Evolutionary conservation across 2,113 vertebrate genomes (phyloP).

Genomic region (Nettapus auritus): DNA sequence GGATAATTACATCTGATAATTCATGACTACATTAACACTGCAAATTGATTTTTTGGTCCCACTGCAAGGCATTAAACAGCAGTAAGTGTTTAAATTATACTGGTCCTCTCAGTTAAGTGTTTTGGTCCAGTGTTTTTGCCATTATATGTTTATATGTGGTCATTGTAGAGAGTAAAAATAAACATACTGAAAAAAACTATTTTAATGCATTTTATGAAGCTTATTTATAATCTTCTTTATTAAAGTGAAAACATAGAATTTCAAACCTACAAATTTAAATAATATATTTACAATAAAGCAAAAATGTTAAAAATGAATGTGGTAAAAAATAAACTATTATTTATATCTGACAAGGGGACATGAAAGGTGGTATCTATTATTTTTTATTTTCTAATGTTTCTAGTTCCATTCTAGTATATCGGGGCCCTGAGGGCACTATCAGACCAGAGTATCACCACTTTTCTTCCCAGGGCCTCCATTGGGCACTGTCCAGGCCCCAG

Average conservation of each 20-base stretch:
- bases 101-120: not conserved
- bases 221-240: not conserved
- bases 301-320: not conserved
- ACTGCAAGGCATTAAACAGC: not conserved
- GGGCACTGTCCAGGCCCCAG: too few relatives aligned
- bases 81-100: constrained; percentile 11
- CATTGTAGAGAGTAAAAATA: not conserved
- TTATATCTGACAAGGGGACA: not conserved
- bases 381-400: not conserved
- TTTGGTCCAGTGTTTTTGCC: not conserved
- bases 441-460: rapidly evolving
- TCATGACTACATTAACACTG: not conserved
- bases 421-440: not conserved
- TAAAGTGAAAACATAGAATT: not conserved
- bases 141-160: not conserved
- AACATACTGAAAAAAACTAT: not conserved
- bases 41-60: not conserved
- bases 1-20: constrained; percentile 59
- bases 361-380: not conserved
- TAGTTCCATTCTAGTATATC: not conserved
- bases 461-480: not conserved
- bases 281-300: not conserved
- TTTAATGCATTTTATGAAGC: not conserved
- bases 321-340: not conserved
- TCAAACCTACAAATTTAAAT: not conserved